Evolutionary conservation across 2,888 invertebrate genomes (phyloP), one percentile per base, ranked within the genome.

Genomic region (Zele albiditarsus): DNA sequence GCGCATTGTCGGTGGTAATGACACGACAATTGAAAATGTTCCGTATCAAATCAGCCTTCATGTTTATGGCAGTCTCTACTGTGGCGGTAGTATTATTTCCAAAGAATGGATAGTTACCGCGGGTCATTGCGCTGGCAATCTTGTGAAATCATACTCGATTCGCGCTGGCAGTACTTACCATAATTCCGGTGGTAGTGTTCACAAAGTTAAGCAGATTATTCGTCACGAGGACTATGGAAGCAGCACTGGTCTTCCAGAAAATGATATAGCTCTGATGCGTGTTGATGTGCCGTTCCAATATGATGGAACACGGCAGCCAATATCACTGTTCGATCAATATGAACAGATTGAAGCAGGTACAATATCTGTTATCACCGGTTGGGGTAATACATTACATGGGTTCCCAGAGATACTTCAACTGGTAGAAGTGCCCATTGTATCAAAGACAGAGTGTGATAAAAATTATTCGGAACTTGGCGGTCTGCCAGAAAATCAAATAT

Each of bases 401-500:
- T 25, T 42, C 16, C 77, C 78, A 2, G 14, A 62, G 20, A 60
- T 72, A 16, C 66, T 91, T 28, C 92, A 92, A 74, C 90, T 87
- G 73, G 92, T 92, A 0, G 81, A 89, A 33, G 90, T 93, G 0
- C 92, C 92, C 0, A 90, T 91, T 80, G 90, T 93, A 5, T 92
- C 90, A 74, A 89, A 90, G 2, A 80, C 87, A 2, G 70, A 84
- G 0, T 93, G 93, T 82, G 87, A 85, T 1, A 82, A 87, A 0
- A 31, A 28, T 1, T 77, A 73, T 10, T 16, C 28, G 0, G 16
- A 6, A 3, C 8, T 42, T 0, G 81, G 79, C 10, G 82, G 82
- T n/a, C 23, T 85, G 14, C 78, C 76, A 1, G 83, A 87, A 1
- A 89, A 90, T 0, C 90, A 88, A 3, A 90, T 93, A 10, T 93